phyloP scores from a whole-genome alignment of 2,888 invertebrate species.

The Gerosis bhagava region DNA sequence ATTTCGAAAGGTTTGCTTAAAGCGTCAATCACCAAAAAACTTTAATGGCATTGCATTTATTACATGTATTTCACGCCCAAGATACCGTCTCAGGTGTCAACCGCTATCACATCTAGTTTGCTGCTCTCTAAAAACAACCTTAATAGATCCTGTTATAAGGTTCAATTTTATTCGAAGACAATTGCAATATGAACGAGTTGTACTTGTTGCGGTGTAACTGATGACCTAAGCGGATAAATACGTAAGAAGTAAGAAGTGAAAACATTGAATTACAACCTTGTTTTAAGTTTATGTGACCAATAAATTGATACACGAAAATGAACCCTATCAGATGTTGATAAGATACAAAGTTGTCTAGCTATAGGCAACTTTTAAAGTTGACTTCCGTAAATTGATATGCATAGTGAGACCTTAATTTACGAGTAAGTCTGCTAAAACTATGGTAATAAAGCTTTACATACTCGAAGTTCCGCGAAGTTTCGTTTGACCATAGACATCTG shows the following conservation, averaged over 20 bases:
- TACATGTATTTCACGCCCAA: slow-evolving; percentile 22
- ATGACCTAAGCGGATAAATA: slow-evolving; percentile 22
- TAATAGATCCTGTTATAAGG: slow-evolving; percentile 3
- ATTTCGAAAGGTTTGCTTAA: slow-evolving; percentile 7
- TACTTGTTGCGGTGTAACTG: slow-evolving; percentile 12
- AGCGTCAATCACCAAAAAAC: slow-evolving; percentile 25
- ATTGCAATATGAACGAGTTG: slow-evolving; percentile 4
- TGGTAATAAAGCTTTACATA: no score
- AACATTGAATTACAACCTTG: slow-evolving; percentile 23
- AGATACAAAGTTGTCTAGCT: background rate
- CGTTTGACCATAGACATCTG: no score
- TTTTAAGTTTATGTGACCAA: slow-evolving; percentile 33
- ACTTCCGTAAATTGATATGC: background rate
- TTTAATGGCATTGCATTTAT: slow-evolving; percentile 26
- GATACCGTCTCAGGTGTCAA: slow-evolving; percentile 27
- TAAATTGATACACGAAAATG: slow-evolving; percentile 29
- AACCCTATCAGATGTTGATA: background rate
- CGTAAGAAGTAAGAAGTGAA: slow-evolving; percentile 19
- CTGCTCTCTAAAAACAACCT: no score
- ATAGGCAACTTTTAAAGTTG: no score
- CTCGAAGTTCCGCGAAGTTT: no score
- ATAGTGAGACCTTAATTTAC: background rate
- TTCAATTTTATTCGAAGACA: background rate
- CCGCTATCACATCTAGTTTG: background rate
- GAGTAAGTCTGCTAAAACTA: no score